Evolutionary conservation across 2,888 invertebrate genomes (phyloP).

Genomic region (Didymodactylos carnosus): DNA sequence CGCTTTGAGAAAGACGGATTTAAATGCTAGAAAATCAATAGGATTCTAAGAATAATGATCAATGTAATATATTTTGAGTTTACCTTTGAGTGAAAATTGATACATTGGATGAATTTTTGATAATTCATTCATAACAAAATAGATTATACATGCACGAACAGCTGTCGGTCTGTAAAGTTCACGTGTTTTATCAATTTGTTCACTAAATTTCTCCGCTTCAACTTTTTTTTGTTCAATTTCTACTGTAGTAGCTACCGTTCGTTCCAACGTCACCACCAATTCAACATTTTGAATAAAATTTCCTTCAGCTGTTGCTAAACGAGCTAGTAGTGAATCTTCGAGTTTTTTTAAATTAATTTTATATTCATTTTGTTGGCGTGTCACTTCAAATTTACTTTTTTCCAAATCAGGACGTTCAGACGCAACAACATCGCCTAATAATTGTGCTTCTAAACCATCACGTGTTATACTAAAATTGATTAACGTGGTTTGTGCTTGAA

Average conservation of each 20-base stretch:
- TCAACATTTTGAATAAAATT: slow-evolving; percentile 66
- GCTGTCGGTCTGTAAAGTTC: slow-evolving; percentile 52
- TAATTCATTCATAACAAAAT: slow-evolving; percentile 69
- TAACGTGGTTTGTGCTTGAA: slow-evolving; percentile 58
- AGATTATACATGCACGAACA: slow-evolving; percentile 59
- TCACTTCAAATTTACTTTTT: slow-evolving; percentile 31
- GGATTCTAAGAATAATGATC: background rate
- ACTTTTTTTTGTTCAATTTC: slow-evolving; percentile 70
- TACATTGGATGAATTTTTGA: slow-evolving; percentile 76
- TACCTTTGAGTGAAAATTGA: slow-evolving; percentile 63
- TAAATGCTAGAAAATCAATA: slow-evolving; percentile 61
- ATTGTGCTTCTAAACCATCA: slow-evolving; percentile 40
- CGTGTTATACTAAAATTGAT: slow-evolving; percentile 78
- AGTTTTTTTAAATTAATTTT: slow-evolving; percentile 76
- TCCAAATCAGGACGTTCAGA: slow-evolving; percentile 36
- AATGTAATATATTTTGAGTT: slow-evolving; percentile 29
- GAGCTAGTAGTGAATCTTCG: slow-evolving; percentile 72
- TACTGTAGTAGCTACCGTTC: slow-evolving; percentile 77
- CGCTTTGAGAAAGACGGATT: slow-evolving; percentile 89
- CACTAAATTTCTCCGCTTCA: slow-evolving; percentile 74
- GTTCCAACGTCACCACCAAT: slow-evolving; percentile 59
- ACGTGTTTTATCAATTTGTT: slow-evolving; percentile 37
- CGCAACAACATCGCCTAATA: slow-evolving; percentile 31
- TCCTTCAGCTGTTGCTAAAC: slow-evolving; percentile 62
- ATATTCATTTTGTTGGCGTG: slow-evolving; percentile 58